Percentiles rank a stretch among this genome's conserved stretches.
Conservation (phyloP, 2,113 vertebrate genomes). For the Calyptomena viridis region DNA sequence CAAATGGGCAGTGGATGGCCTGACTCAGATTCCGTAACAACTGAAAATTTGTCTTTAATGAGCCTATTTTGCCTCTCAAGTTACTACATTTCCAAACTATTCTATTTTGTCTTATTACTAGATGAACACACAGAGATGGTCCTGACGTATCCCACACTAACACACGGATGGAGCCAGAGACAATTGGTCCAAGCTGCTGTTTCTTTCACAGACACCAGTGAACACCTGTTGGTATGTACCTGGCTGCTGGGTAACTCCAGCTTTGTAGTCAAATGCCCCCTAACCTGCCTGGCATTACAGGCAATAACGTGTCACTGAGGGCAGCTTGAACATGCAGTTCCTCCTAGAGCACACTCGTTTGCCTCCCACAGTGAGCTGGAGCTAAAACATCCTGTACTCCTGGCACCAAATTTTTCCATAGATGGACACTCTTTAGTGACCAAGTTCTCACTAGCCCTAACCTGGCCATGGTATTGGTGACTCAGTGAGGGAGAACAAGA, state of each 20-base stretch:
- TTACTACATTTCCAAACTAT: neutral
- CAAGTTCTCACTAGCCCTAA: neutral
- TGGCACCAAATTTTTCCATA: neutral
- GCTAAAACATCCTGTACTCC: neutral
- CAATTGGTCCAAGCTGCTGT: accelerated
- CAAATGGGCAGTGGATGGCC: neutral
- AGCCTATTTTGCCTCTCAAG: neutral
- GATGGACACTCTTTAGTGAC: neutral
- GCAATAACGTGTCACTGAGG: neutral
- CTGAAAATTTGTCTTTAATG: neutral
- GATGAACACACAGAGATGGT: neutral
- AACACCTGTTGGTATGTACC: neutral
- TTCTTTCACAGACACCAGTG: neutral
- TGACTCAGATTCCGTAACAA: neutral
- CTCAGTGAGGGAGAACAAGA: neutral
- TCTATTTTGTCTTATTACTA: neutral
- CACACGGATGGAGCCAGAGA: neutral
- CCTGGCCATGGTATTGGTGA: neutral
- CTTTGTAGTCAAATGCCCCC: neutral
- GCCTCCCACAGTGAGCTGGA: neutral
- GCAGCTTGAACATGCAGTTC: neutral
- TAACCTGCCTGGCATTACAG: neutral
- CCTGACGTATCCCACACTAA: neutral
- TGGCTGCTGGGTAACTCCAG: neutral
- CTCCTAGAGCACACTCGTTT: neutral